phyloP scores from a whole-genome alignment of 2,888 invertebrate genomes.

The Lepidochrysops patricia region DNA sequence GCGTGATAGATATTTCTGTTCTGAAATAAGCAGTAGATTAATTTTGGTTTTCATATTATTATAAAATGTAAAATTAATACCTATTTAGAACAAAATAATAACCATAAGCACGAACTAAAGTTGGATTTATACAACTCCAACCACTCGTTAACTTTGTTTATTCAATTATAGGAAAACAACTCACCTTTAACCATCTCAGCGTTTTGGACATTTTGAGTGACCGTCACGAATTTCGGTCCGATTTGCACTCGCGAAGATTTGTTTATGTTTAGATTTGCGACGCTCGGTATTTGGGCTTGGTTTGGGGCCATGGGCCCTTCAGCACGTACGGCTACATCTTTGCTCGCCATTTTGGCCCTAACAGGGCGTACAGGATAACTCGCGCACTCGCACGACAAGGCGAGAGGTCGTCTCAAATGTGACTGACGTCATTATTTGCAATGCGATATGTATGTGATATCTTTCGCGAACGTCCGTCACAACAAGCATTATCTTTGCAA shows the following conservation, averaged over 20 bases:
- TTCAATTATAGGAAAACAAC: constrained; percentile 19
- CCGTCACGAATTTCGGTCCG: constrained; percentile 53
- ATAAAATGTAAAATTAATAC: too few species aligned
- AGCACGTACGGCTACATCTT: neutral
- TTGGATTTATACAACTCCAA: neutral
- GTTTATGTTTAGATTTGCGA: constrained; percentile 45
- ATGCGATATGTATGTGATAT: neutral
- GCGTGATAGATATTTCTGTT: too few species aligned
- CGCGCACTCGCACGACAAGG: constrained; percentile 6
- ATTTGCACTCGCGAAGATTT: constrained; percentile 51
- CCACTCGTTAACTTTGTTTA: neutral
- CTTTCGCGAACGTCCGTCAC: neutral
- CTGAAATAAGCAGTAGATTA: too few species aligned
- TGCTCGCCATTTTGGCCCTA: neutral
- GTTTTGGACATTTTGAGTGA: constrained; percentile 55
- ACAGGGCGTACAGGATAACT: constrained; percentile 25
- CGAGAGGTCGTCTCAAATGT: constrained; percentile 23
- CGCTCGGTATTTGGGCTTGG: constrained; percentile 28
- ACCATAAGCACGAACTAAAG: too few species aligned
- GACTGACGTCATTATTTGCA: constrained; percentile 34
- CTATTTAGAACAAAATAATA: too few species aligned
- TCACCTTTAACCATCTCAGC: constrained; percentile 61
- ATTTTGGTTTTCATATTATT: too few species aligned
- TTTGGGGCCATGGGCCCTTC: neutral
- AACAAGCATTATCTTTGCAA: neutral